phyloP scores from a whole-genome alignment of 2,113 vertebrate genomes.

The Chaetodon trifascialis region DNA sequence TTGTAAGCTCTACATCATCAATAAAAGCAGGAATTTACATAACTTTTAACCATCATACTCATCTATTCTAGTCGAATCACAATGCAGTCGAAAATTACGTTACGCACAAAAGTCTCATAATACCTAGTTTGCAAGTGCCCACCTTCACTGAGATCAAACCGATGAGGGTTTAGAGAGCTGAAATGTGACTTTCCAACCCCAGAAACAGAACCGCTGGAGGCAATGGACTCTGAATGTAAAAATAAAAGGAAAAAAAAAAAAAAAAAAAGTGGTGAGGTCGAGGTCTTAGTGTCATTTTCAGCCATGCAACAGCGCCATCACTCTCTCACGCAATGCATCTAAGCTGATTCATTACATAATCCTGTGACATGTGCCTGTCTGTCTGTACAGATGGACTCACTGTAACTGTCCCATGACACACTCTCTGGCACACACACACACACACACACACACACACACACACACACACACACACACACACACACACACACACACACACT shows the following conservation, averaged over 20 bases:
- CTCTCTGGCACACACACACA: constrained; percentile 9
- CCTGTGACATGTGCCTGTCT: constrained; percentile 62
- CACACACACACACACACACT: constrained; percentile 1
- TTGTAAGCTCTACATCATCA: constrained; percentile 23
- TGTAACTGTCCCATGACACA: constrained; percentile 58
- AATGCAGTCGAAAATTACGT: constrained; percentile 13
- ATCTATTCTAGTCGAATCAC: constrained; percentile 6
- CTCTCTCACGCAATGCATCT: constrained; percentile 47
- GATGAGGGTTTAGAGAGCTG: constrained; percentile 31
- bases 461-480: constrained; percentile 1
- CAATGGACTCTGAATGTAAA: constrained; percentile 33
- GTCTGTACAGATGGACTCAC: constrained; percentile 66
- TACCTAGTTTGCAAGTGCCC: constrained; percentile 21
- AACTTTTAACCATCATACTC: not conserved
- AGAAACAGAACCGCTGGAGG: constrained; percentile 16
- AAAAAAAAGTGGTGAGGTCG: not conserved
- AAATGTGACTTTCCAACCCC: constrained; percentile 39
- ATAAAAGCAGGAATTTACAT: constrained; percentile 33
- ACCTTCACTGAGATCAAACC: constrained; percentile 48
- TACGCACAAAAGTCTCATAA: not conserved
- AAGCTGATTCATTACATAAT: constrained; percentile 70
- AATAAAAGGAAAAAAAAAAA: constrained; percentile 7
- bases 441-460: constrained; percentile 4
- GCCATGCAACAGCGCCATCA: constrained; percentile 54
- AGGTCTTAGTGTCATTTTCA: constrained; percentile 42